Conservation (phyloP, 2,888 invertebrate species). For the Cheilosia impressa region DNA sequence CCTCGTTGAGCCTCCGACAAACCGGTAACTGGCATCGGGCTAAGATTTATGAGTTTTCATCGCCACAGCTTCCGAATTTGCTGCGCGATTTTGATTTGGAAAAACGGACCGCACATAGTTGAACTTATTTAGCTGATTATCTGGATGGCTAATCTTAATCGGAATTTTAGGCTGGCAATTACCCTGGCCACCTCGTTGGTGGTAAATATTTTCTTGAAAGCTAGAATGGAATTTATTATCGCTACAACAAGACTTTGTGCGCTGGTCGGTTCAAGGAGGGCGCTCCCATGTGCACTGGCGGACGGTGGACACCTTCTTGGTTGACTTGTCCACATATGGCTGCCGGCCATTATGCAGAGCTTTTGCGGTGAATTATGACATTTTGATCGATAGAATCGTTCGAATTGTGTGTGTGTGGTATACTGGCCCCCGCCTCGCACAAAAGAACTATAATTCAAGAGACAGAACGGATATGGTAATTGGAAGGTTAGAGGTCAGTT, state of each 20-base stretch:
- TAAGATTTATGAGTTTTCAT: constrained; percentile 36
- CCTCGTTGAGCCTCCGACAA: constrained; percentile 34
- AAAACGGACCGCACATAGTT: constrained; percentile 24
- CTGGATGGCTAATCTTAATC: constrained; percentile 67
- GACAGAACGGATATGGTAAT: constrained; percentile 71
- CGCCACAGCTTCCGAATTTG: constrained; percentile 51
- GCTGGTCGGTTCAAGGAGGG: constrained; percentile 57
- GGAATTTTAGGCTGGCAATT: constrained; percentile 71
- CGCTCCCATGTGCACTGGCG: constrained; percentile 60
- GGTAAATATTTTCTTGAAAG: constrained; percentile 7
- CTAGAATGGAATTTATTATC: constrained; percentile 56
- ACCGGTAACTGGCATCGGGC: constrained; percentile 51
- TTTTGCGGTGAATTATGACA: constrained; percentile 73
- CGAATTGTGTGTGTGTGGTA: constrained; percentile 23
- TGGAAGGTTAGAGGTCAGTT: constrained; percentile 67
- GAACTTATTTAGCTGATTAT: constrained; percentile 51
- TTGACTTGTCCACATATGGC: constrained; percentile 46
- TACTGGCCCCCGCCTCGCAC: background rate
- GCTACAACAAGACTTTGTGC: background rate
- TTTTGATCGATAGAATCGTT: constrained; percentile 71
- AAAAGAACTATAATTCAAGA: constrained; percentile 44
- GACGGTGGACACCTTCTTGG: constrained; percentile 64
- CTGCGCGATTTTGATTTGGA: constrained; percentile 45
- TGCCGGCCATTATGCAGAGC: constrained; percentile 38
- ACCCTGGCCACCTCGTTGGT: constrained; percentile 59